A percentile compares a stretch with the other conserved stretches of the same genome.
Evolutionary conservation across 2,797 vertebrate species (phyloP).

Genomic region (Knipowitschia caucasica): DNA sequence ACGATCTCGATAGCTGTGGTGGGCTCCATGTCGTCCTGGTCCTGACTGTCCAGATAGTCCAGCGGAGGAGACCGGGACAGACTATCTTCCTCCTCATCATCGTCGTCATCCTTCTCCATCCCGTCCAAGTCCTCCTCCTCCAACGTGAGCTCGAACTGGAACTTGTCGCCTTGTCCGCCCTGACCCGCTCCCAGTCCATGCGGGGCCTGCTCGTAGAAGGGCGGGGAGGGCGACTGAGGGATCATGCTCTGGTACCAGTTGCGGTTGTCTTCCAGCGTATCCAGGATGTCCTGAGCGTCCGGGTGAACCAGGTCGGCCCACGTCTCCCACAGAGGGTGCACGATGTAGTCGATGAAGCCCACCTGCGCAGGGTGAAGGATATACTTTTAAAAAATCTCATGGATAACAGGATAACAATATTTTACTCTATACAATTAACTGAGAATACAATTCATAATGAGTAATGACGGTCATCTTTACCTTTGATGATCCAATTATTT

Average conservation of each 20-base stretch:
- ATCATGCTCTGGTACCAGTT: slow-evolving; percentile 99
- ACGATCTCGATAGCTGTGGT: slow-evolving; percentile 81
- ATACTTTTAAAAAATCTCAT: no score
- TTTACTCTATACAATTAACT: no score
- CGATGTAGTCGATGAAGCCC: slow-evolving; percentile 98
- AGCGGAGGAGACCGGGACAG: slow-evolving; percentile 59
- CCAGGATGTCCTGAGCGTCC: slow-evolving; percentile 96
- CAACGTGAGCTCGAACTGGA: slow-evolving; percentile 95
- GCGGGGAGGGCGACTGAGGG: slow-evolving; percentile 94
- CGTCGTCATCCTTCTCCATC: slow-evolving; percentile 82
- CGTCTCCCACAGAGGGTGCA: slow-evolving; percentile 96
- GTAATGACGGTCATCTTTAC: no score
- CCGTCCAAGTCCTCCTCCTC: slow-evolving; percentile 94
- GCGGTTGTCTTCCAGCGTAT: slow-evolving; percentile 96
- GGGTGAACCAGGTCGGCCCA: slow-evolving; percentile 98
- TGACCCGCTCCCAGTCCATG: slow-evolving; percentile 81
- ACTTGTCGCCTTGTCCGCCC: slow-evolving; percentile 82
- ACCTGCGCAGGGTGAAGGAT: no score
- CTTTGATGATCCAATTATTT: no score
- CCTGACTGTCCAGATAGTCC: slow-evolving; percentile 61
- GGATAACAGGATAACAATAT: no score
- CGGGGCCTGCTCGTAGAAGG: slow-evolving; percentile 85
- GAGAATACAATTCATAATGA: no score
- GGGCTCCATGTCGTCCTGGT: slow-evolving; percentile 66
- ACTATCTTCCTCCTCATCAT: slow-evolving; percentile 76